These are phyloP conservation scores for Prunella fulvescens DNA, from an alignment of 2,113 vertebrate genomes.

Conservation along the genomic window DNA sequence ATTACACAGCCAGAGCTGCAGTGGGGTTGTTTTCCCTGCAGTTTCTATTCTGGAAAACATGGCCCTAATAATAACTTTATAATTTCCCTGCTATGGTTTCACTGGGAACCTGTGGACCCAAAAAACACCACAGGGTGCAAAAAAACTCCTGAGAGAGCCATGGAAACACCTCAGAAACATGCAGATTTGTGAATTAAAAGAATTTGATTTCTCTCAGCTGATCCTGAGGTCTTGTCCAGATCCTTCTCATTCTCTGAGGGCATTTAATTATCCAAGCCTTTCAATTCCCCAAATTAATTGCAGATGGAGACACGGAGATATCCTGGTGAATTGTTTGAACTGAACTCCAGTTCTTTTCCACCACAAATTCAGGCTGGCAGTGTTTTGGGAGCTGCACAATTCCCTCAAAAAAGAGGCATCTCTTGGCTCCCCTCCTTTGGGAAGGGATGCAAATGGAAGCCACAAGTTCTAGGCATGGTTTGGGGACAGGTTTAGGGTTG, in stretches of 20 bases:
- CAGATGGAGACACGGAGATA: neutral
- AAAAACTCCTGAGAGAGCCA: neutral
- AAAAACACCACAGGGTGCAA: neutral
- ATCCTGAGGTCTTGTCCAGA: rapidly evolving
- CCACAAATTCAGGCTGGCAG: neutral
- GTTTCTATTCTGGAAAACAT: neutral
- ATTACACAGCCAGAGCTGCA: neutral
- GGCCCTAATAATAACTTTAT: neutral
- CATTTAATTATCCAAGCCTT: neutral
- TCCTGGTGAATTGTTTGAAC: neutral
- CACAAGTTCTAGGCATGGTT: neutral
- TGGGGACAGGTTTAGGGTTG: neutral
- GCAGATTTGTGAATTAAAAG: neutral
- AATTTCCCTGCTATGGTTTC: neutral
- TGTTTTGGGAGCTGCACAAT: neutral
- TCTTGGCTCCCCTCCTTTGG: neutral
- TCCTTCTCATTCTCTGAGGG: neutral
- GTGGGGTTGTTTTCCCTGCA: neutral
- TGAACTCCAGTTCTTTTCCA: neutral
- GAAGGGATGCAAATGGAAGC: neutral
- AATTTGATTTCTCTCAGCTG: neutral
- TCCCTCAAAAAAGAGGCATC: neutral
- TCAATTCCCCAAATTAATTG: neutral
- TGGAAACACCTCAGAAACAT: rapidly evolving
- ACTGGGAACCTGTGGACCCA: neutral